Evolutionary conservation across 2,113 vertebrate species (phyloP).

Genomic region (Peromyscus maniculatus): DNA sequence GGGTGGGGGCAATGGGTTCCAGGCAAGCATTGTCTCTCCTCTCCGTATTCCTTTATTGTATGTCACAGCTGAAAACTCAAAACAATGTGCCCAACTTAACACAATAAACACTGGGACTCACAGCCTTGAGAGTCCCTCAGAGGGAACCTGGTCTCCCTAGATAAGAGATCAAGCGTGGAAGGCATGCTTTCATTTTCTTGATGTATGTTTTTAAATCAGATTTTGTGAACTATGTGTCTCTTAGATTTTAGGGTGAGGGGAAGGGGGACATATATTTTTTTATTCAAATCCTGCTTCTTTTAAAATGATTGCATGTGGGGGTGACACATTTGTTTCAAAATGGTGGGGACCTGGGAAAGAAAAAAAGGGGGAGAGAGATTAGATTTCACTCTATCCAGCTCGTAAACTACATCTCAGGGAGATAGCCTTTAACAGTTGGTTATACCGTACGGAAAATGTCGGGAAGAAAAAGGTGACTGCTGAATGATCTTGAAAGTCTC

Average conservation of each 20-base stretch:
- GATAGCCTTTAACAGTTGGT: neutral
- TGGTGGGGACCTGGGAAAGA: neutral
- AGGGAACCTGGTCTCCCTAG: slow-evolving; percentile 75
- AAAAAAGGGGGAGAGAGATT: neutral
- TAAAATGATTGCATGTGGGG: neutral
- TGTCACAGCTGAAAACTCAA: slow-evolving; percentile 26
- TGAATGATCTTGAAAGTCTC: neutral
- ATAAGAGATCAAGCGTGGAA: slow-evolving; percentile 81
- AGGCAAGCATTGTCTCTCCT: neutral
- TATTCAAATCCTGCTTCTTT: slow-evolving; percentile 6
- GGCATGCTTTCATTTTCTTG: slow-evolving; percentile 71
- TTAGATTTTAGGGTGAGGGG: slow-evolving; percentile 26
- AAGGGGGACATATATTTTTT: neutral
- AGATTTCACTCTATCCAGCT: neutral
- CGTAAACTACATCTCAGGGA: neutral
- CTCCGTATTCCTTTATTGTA: neutral
- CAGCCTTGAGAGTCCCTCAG: slow-evolving; percentile 46
- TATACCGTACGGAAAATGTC: neutral
- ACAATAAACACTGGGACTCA: slow-evolving; percentile 74
- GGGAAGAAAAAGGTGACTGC: neutral
- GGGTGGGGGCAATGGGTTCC: neutral
- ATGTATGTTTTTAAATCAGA: slow-evolving; percentile 58
- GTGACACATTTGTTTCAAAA: neutral
- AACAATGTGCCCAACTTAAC: slow-evolving; percentile 71
- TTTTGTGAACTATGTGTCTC: slow-evolving; percentile 30